Evolutionary conservation across 2,888 invertebrate genomes (phyloP).

Genomic region (Quadriops clusia): DNA sequence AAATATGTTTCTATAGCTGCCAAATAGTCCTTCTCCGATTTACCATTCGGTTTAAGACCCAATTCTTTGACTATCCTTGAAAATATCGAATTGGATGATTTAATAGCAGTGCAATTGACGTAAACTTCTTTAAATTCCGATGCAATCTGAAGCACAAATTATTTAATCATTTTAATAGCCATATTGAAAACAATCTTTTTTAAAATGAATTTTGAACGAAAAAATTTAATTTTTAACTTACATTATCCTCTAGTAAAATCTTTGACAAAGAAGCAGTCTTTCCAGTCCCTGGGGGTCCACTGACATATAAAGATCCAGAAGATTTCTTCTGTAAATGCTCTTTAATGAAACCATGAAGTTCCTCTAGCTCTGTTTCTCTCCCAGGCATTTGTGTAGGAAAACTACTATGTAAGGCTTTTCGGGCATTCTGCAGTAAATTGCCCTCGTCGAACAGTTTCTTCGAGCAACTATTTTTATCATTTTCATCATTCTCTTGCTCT

Average conservation of each 20-base stretch:
- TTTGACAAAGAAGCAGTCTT: conserved; percentile 82
- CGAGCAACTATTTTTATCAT: conserved; percentile 13
- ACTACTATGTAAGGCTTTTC: conserved; percentile 32
- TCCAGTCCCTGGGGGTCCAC: conserved; percentile 95
- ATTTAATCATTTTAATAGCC: conserved; percentile 7
- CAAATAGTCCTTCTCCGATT: conserved; percentile 54
- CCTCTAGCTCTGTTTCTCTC: conserved; percentile 65
- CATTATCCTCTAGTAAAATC: conserved; percentile 55
- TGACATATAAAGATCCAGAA: conserved; percentile 82
- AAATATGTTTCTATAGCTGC: conserved; percentile 59
- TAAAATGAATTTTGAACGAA: no score
- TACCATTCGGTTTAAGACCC: conserved; percentile 43
- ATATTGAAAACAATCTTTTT: no score
- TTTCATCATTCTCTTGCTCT: conserved; percentile 7
- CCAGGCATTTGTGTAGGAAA: conserved; percentile 46
- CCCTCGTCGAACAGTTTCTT: conserved; percentile 17
- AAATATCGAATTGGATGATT: conserved; percentile 72
- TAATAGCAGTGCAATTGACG: conserved; percentile 82
- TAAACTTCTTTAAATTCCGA: conserved; percentile 51
- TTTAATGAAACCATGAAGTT: conserved; percentile 56
- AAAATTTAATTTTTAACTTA: conserved; percentile 25
- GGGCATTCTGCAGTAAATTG: conserved; percentile 28
- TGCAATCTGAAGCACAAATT: conserved; percentile 36
- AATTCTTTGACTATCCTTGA: conserved; percentile 65
- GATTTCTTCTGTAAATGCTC: conserved; percentile 50